Percentiles rank a stretch among this genome's conserved stretches.
Conservation (phyloP, 1,140 invertebrate genomes). For the Steinernema khuongi region DNA sequence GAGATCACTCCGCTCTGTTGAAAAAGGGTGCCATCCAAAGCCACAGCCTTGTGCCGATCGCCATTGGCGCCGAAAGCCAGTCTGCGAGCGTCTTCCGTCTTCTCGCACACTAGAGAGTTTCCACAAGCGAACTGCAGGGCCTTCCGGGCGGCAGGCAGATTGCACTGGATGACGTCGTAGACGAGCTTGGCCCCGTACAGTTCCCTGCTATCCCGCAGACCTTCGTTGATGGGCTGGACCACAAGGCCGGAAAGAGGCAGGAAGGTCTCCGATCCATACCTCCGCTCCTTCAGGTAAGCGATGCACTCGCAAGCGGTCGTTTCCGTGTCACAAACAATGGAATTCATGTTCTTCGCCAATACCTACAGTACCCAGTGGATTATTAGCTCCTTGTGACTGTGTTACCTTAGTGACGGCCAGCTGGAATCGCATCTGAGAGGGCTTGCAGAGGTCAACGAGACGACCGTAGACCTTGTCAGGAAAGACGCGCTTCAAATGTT, state of each 20-base stretch:
- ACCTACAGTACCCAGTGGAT: slow-evolving; percentile 39
- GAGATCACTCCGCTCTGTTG: slow-evolving; percentile 98
- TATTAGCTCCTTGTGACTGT: slow-evolving; percentile 6
- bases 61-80: slow-evolving; percentile 89
- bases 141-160: slow-evolving; percentile 79
- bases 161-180: slow-evolving; percentile 92
- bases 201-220: slow-evolving; percentile 79
- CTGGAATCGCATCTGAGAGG: slow-evolving; percentile 88
- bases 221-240: slow-evolving; percentile 80
- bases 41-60: slow-evolving; percentile 72
- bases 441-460: slow-evolving; percentile 98
- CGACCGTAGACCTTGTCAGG: slow-evolving; percentile 90
- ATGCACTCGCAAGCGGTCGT: slow-evolving; percentile 95
- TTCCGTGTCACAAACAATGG: slow-evolving; percentile 96
- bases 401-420: slow-evolving; percentile 97
- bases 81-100: slow-evolving; percentile 91
- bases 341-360: slow-evolving; percentile 92
- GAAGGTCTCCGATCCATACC: slow-evolving; percentile 96
- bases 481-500: slow-evolving; percentile 91
- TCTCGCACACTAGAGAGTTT: slow-evolving; percentile 78
- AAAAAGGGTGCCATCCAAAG: slow-evolving; percentile 96
- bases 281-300: slow-evolving; percentile 93
- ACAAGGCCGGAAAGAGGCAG: slow-evolving; percentile 93
- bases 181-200: slow-evolving; percentile 90
- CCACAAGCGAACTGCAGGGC: slow-evolving; percentile 98